A percentile compares a stretch with the other conserved stretches of the same genome.
phyloP scores from a whole-genome alignment of 2,888 invertebrate genomes.

The Latheticus oryzae region DNA sequence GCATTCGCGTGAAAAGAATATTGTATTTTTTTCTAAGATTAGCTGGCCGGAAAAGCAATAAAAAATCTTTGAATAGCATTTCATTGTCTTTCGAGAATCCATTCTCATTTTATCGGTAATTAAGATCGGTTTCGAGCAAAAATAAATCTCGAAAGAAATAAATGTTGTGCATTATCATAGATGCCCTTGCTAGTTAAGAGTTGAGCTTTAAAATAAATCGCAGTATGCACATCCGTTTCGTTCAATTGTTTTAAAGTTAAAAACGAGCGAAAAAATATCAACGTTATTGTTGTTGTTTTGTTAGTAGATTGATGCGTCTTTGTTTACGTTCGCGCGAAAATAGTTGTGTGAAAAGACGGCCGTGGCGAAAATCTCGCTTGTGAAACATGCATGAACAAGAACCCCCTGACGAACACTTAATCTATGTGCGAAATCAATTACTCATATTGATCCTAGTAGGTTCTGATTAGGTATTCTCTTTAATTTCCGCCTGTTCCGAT shows the following conservation, averaged over 20 bases:
- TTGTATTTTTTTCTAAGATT: background rate
- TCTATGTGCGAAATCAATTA: conserved; percentile 59
- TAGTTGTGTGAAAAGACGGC: conserved; percentile 1
- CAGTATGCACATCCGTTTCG: conserved; percentile 47
- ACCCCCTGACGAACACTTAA: conserved; percentile 35
- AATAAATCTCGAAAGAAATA: conserved; percentile 37
- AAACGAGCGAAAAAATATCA: background rate
- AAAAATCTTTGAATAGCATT: conserved; percentile 16
- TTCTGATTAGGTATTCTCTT: conserved; percentile 67
- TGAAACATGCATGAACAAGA: conserved; percentile 39
- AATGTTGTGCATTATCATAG: conserved; percentile 46
- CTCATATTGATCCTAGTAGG: conserved; percentile 58
- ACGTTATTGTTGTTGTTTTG: background rate
- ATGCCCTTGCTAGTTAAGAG: conserved; percentile 48
- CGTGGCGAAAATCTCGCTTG: conserved; percentile 7
- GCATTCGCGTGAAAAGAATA: too few species aligned
- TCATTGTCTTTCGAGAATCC: conserved; percentile 28
- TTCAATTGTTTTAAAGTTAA: conserved; percentile 45
- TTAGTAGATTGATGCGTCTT: background rate
- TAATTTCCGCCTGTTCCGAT: conserved; percentile 65
- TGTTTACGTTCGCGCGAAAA: conserved; percentile 4
- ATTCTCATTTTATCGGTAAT: conserved; percentile 48
- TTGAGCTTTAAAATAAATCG: conserved; percentile 46
- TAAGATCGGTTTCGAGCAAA: conserved; percentile 42
- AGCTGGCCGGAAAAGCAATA: conserved; percentile 23